Base-by-base conservation (phyloP, 1,140 invertebrate species). In the Drosophila paulistorum region DNA sequence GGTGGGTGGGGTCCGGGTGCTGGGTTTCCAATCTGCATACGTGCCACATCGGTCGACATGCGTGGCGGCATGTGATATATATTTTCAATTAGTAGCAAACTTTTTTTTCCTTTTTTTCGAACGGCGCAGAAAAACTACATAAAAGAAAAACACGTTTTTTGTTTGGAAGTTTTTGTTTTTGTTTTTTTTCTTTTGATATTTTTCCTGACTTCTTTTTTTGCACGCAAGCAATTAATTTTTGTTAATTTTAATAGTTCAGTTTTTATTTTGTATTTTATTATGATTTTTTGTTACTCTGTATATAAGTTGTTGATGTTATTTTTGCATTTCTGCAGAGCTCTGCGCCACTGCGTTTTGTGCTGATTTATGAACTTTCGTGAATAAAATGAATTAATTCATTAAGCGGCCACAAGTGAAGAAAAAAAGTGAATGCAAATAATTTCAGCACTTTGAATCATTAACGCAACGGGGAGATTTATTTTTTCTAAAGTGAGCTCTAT, bases 361-460 rank as follows among this genome's bases (percentile, higher is more conserved):
- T 75, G 80, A 83, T 80, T 85, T 85, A 71, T 74, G 69, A 75
- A 86, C 71, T 79, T 76, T 71, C 76, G 73, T 79, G 73, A 63
- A 79, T 83, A 87, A 77, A 74, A 87, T 87, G 83, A 71, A 79
- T 72, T 71, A 58, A 75, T 62, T 57, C 51, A 77, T 74, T 63
- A 80, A 68, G 84, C 58, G 61, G 68, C 65, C 17, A 51, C 20
- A 17, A 23, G 9, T 11, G 7, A 51, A 51, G n/a, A 23, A 51
- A 74, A 74, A 89, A 86, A 87, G 84, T 87, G 80, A 89, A 87
- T 87, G 83, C 76, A 89, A 87, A 89, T 89, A 69, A 70, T 83
- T 84, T 87, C 83, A 84, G 63, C 84, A 87, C 80, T 80, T 89
- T 77, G 79, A 87, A 76, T 86, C 82, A 86, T 86, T 86, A 87